These are phyloP conservation scores for Asteroscopus sphinx DNA, from an alignment of 2,888 invertebrate genomes.

Conservation along the genomic window DNA sequence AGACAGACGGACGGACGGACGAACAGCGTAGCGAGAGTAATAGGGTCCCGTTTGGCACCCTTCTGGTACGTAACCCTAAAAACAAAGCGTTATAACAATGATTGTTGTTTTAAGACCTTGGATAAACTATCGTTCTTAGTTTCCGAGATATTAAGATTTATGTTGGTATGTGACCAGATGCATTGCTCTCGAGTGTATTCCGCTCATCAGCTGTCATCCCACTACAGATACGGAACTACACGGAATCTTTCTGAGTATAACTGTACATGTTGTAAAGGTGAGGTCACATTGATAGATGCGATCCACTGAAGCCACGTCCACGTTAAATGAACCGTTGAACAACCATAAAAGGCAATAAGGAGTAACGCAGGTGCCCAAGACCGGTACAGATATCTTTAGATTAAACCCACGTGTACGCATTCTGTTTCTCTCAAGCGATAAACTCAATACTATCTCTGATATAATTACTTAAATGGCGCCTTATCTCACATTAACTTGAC, in stretches of 20 bases:
- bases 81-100: too few relatives aligned
- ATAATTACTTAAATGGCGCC: constrained; percentile 27
- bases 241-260: constrained; percentile 24
- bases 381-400: constrained; percentile 51
- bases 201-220: constrained; percentile 26
- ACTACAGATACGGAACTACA: constrained; percentile 15
- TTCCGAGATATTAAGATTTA: too few relatives aligned
- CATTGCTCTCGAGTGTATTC: too few relatives aligned
- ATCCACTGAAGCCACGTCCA: constrained; percentile 24
- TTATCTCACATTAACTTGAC: constrained; percentile 31
- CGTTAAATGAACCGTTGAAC: constrained; percentile 66
- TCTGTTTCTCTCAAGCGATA: constrained; percentile 37
- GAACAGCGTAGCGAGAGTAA: too few relatives aligned
- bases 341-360: constrained; percentile 70
- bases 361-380: constrained; percentile 72
- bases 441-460: constrained; percentile 28
- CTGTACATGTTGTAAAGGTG: constrained; percentile 33
- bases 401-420: constrained; percentile 44
- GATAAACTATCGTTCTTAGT: too few relatives aligned
- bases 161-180: too few relatives aligned
- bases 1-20: too few relatives aligned
- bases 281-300: constrained; percentile 34
- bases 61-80: too few relatives aligned
- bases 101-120: too few relatives aligned
- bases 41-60: too few relatives aligned